Conservation (phyloP, 35 echinoderm and acorn worm species). For the Lytechinus pictus region DNA sequence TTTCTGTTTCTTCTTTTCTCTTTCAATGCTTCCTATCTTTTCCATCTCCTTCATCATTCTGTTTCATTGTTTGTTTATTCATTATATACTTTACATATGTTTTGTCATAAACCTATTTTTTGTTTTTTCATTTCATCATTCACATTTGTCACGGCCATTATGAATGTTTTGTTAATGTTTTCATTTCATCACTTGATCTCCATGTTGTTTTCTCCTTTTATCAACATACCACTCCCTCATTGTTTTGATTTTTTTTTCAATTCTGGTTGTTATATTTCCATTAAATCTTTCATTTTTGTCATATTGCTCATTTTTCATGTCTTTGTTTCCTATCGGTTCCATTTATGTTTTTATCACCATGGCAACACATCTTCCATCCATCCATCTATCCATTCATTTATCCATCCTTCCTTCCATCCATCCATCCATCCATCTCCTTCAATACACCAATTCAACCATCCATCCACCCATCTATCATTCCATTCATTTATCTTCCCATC, state of each 20-base stretch:
- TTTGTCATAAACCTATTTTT: not conserved
- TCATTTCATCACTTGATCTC: not conserved
- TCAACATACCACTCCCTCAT: conserved; percentile 1
- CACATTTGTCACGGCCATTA: conserved; percentile 32
- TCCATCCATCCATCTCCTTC: not conserved
- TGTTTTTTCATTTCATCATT: not conserved
- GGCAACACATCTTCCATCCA: not conserved
- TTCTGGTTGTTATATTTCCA: not conserved
- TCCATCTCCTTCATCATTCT: not conserved
- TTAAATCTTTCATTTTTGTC: not conserved
- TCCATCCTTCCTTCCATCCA: no score
- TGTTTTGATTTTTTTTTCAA: not conserved
- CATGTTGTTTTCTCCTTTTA: not conserved
- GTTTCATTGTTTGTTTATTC: not conserved
- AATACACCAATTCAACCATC: not conserved
- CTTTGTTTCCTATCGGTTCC: not conserved
- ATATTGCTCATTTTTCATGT: not conserved
- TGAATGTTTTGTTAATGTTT: not conserved
- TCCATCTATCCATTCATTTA: no score
- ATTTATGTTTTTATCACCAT: not conserved
- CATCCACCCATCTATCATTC: not conserved
- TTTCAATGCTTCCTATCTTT: not conserved
- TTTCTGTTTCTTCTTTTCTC: not conserved
- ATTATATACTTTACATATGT: not conserved
- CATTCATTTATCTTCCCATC: no score